These are phyloP conservation scores for Ephialtes manifestator DNA, from an alignment of 2,888 invertebrate genomes.

Conservation along the genomic window DNA sequence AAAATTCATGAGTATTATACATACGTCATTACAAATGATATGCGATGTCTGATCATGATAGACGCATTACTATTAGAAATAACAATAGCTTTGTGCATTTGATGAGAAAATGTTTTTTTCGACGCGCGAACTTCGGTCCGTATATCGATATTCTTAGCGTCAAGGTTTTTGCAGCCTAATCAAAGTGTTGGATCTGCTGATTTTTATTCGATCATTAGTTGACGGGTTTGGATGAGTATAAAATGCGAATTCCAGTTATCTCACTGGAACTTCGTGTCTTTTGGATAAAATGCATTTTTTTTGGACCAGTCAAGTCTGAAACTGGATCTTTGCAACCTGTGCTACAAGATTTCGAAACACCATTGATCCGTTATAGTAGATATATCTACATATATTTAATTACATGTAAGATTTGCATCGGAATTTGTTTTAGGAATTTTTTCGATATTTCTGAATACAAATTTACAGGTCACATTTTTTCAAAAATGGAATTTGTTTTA, in stretches of 20 bases:
- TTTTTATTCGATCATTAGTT: neutral
- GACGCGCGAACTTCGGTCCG: conserved; percentile 14
- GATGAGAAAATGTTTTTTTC: neutral
- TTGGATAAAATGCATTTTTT: too few species aligned
- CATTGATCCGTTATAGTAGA: too few species aligned
- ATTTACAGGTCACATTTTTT: too few species aligned
- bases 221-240: neutral
- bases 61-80: conserved; percentile 24
- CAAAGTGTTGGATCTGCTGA: conserved; percentile 5
- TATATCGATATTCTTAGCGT: neutral
- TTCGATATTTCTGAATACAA: too few species aligned
- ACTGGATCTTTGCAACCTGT: too few species aligned
- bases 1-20: conserved; percentile 43
- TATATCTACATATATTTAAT: too few species aligned
- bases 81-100: conserved; percentile 8
- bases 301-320: too few species aligned
- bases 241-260: neutral
- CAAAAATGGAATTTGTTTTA: too few species aligned
- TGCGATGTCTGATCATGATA: neutral
- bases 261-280: neutral
- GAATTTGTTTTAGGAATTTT: too few species aligned
- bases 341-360: too few species aligned
- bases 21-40: conserved; percentile 27
- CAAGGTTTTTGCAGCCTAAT: conserved; percentile 29
- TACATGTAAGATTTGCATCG: too few species aligned